Evolutionary conservation across 2,113 vertebrate species (phyloP).

Genomic region (Anoura caudifer): DNA sequence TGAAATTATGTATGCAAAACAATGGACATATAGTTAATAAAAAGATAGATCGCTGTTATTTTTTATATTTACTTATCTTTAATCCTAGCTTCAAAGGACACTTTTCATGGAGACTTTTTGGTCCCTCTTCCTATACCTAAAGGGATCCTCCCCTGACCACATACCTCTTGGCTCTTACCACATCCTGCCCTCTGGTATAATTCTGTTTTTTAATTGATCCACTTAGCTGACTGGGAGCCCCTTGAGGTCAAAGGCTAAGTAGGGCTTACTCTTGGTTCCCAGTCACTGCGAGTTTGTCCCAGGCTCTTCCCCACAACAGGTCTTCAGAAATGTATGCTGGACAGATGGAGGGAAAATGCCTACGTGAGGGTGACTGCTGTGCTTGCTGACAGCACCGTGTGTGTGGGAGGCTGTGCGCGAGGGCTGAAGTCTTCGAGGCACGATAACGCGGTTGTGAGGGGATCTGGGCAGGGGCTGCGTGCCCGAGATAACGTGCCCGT

Average conservation of each 20-base stretch:
- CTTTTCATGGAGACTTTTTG: background rate
- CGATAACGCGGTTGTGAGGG: background rate
- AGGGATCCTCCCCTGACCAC: background rate
- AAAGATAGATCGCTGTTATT: background rate
- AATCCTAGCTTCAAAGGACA: conserved; percentile 23
- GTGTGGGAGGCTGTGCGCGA: background rate
- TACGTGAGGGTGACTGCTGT: background rate
- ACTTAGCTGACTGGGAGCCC: conserved; percentile 2
- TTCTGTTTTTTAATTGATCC: background rate
- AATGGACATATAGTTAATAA: conserved; percentile 46
- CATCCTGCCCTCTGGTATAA: conserved; percentile 1
- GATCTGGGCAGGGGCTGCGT: background rate
- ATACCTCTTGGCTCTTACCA: background rate
- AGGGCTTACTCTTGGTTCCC: background rate
- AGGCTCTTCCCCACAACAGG: background rate
- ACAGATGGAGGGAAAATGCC: background rate
- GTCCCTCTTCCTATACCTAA: background rate
- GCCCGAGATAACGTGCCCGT: background rate
- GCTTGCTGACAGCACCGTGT: background rate
- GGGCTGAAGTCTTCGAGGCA: background rate
- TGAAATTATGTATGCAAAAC: conserved; percentile 21
- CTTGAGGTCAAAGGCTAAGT: background rate
- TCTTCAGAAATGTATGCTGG: background rate
- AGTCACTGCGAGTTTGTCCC: background rate
- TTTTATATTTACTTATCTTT: conserved; percentile 10